Evolutionary conservation across 1,140 invertebrate genomes (phyloP), one percentile per base, ranked within the genome.

Genomic region (Probaryconus sp.): DNA sequence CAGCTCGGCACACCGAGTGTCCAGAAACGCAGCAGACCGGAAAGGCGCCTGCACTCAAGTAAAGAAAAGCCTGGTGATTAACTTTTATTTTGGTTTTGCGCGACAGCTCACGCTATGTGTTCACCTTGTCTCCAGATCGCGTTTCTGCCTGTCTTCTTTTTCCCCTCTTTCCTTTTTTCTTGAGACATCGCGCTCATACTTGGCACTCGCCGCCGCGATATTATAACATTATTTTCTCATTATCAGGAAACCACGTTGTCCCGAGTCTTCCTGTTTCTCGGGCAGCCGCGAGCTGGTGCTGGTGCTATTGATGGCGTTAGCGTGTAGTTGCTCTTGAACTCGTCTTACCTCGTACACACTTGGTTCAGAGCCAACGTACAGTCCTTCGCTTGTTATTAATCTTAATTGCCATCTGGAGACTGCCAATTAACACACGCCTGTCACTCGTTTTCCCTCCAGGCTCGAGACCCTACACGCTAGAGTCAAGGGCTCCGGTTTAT

Each of bases 391-490:
- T 77, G 74, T 73, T 77, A 77, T 85, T 85, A 84, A 85, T 85
- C 83, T 85, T 85, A 84, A 85, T 84, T 82, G 82, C 81, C 79
- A 85, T 85, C 81, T 83, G 78, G 77, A 83, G 76, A 60, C 76
- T 82, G 82, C 81, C 81, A 85, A 85, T 85, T 85, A 83, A 84
- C 82, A 82, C n/a, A 84, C 81, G 81, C 81, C 81, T 83, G 82
- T 85, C 82, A 84, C 70, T 77, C 69, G 75, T 16, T 67, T 73
- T 70, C 70, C 65, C 70, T 61, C 38, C 20, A 33, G 60, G 21
- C n/a, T n/a, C n/a, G n/a, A n/a, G 26, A 33, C 51, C 60, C 63
- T 65, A 20, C 50, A 50, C 47, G 47, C 45, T 40, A 33, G 13
- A 63, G 51, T 61, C 21, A 67, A 73, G 55, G 56, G 70, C 64